phyloP scores from a whole-genome alignment of 2,113 vertebrate genomes.

The Callionymus lyra region DNA sequence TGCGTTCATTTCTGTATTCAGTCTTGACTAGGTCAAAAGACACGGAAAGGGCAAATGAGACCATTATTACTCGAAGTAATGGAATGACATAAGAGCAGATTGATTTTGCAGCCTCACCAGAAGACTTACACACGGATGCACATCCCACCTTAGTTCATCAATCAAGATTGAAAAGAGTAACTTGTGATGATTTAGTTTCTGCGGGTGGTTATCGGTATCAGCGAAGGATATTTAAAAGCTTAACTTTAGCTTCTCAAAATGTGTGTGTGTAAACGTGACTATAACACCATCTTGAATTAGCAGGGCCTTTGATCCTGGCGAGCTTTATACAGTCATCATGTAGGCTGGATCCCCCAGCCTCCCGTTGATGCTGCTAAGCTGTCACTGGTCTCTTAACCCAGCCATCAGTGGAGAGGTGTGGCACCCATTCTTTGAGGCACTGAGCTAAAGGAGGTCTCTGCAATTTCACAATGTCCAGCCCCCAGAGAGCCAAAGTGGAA shows the following conservation, averaged over 20 bases:
- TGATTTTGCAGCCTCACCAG: no score
- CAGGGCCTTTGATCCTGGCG: constrained; percentile 1
- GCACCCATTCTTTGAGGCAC: constrained; percentile 27
- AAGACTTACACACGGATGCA: no score
- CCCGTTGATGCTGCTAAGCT: constrained; percentile 27
- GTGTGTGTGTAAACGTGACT: neutral
- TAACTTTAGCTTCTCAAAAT: no score
- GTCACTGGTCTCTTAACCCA: constrained; percentile 23
- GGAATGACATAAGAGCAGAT: no score
- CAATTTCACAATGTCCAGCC: constrained; percentile 40
- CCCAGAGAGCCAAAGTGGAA: constrained; percentile 60
- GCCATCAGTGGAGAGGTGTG: constrained; percentile 33
- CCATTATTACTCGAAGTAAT: no score
- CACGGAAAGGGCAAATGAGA: no score
- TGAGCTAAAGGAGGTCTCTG: constrained; percentile 27
- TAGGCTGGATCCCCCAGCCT: constrained; percentile 10
- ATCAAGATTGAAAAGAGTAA: no score
- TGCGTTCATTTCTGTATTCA: no score
- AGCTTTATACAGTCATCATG: constrained; percentile 24
- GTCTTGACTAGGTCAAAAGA: no score
- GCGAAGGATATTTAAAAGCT: neutral
- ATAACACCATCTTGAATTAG: neutral
- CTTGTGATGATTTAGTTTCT: no score
- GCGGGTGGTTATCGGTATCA: neutral
- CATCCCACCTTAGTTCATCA: no score